Base-by-base conservation (phyloP, 2,888 invertebrate species). In the Drosophila picticornis region DNA sequence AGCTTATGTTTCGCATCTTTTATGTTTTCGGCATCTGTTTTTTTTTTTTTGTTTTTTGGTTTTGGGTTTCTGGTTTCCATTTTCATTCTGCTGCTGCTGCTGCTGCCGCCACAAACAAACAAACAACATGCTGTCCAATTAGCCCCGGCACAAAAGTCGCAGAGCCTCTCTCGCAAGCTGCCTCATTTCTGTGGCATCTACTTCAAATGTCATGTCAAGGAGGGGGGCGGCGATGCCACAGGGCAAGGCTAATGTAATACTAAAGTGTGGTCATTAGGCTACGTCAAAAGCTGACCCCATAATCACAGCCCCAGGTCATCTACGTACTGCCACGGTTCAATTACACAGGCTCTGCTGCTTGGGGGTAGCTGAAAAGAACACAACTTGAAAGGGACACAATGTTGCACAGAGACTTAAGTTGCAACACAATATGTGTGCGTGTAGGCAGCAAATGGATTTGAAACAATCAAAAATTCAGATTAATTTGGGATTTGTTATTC, bases 91-190 rank as follows among this genome's bases (percentile, higher is more conserved):
- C 51, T n/a, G 27, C 57, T 36, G 51, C 59, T 22, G 38, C 19
- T 36, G 52, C 55, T 29, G 40, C 22, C 11, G 43, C 43, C 43
- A 25, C 22, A 46, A 46, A 16, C 46, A 46, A 25, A 56, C 55
- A 56, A 56, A 69, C 61, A 74, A 72, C 82, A 78, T 75, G 71
- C 62, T 75, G 89, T 88, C 84, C 84, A 84, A 84, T 84, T 84
- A 84, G 89, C 83, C 60, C 69, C 60, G 50, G 70, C 52, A 72
- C 58, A 56, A 56, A 56, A 56, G 56, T 56, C 56, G 38, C 36
- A 29, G 56, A 55, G 25, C 19, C 51, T 50, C 32, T 16, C 22
- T 46, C 46, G 46, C 38, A 58, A 64, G 58, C 36, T 65, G 73
- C 67, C 62, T 48, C 65, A 63, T 53, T 57, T 43, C 59, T 77